Base-by-base conservation (phyloP, 2,888 invertebrate genomes). In the Sesia bembeciformis region DNA sequence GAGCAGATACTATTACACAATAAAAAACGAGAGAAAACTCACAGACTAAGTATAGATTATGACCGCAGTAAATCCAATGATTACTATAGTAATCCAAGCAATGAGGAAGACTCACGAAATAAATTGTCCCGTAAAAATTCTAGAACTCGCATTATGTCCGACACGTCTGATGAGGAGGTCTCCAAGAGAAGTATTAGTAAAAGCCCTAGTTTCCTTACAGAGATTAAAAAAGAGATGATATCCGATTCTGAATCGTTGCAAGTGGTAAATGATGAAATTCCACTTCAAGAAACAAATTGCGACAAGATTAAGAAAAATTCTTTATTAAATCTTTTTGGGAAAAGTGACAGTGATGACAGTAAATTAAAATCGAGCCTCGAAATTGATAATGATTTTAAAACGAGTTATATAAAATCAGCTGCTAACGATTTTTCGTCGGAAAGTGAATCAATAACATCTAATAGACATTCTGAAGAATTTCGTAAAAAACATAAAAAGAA, bases 401-500 rank as follows among this genome's bases (percentile, higher is more conserved):
- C 77, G 41, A 67, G 64, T 54, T 80, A 72, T 58, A 59, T 69
- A 4, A 84, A 84, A 68, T 70, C 74, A 4, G 70, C 74, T 56
- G 68, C 74, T 51, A 81, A 85, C 64, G 90, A 90, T 57, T 78
- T 86, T 55, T 89, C 89, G 49, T 91, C 84, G 55, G 91, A 87
- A 76, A 85, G 78, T 64, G 90, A 90, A 74, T 84, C 79, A 49
- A 72, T 81, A 58, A 69, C 70, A 63, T 79, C 78, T 59, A 78
- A 84, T 71, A 80, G 86, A 78, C 62, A 83, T 67, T 56, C 62
- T 49, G 79, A 74, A 38, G 93, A 93, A 68, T 72, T 90, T 52
- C 90, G 94, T 5, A 95, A 93, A 73, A 96, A 95, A 71, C 96
- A 96, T 71, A 96, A 95, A 78, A 96, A 95, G 89, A 96, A 95